Evolutionary conservation across 2,113 vertebrate species (phyloP).

Genomic region (Etheostoma spectabile): DNA sequence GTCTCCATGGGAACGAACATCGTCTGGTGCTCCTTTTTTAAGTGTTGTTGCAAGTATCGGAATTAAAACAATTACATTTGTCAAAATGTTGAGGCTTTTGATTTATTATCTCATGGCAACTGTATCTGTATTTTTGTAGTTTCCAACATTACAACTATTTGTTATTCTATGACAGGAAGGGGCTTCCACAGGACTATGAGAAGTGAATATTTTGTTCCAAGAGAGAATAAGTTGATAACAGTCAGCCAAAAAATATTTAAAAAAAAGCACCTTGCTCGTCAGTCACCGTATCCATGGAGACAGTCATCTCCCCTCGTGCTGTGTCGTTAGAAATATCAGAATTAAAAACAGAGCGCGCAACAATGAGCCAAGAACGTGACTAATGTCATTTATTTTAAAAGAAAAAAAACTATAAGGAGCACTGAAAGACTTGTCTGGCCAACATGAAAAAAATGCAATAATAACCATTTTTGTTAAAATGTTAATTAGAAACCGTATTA

Average conservation of each 20-base stretch:
- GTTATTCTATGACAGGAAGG: too few relatives aligned
- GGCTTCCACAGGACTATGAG: background rate
- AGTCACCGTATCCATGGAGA: background rate
- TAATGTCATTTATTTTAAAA: constrained; percentile 1
- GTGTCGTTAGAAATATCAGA: background rate
- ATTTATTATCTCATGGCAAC: too few relatives aligned
- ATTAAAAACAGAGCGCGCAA: background rate
- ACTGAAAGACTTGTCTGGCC: background rate
- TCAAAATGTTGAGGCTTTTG: too few relatives aligned
- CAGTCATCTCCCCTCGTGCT: background rate
- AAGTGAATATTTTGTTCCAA: background rate
- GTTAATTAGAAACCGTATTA: too few relatives aligned
- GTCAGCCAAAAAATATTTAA: background rate
- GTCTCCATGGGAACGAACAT: too few relatives aligned
- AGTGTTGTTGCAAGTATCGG: too few relatives aligned
- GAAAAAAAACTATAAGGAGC: background rate
- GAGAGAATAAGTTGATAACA: background rate
- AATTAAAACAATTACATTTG: too few relatives aligned
- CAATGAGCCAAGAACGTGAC: background rate
- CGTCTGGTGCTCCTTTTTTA: too few relatives aligned
- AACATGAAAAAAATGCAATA: background rate
- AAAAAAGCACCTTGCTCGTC: background rate
- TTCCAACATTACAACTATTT: too few relatives aligned
- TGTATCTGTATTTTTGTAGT: too few relatives aligned
- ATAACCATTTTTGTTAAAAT: constrained; percentile 30